Percentiles rank a stretch among this genome's conserved stretches.
phyloP scores from a whole-genome alignment of 2,113 vertebrate species.

The Centropus bengalensis region DNA sequence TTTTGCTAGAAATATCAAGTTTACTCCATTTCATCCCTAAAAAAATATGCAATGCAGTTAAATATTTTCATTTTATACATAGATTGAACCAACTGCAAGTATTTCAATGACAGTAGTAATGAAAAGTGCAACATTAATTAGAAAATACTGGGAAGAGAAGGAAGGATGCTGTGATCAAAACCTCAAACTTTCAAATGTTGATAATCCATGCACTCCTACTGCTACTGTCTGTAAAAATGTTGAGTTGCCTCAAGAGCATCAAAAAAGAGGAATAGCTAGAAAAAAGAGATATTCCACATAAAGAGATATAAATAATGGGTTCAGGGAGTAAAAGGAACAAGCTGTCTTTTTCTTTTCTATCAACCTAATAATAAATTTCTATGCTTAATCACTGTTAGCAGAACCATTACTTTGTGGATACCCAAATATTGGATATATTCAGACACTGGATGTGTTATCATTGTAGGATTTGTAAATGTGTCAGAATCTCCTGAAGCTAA shows the following conservation, averaged over 20 bases:
- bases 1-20: conserved; percentile 50
- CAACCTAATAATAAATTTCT: not conserved
- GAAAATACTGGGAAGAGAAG: conserved; percentile 60
- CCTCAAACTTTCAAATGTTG: conserved; percentile 55
- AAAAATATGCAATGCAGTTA: not conserved
- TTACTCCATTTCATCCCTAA: conserved; percentile 24
- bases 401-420: conserved; percentile 34
- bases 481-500: not conserved
- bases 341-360: not conserved
- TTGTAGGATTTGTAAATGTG: not conserved
- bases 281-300: not conserved
- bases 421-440: not conserved
- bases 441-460: not conserved
- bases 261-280: not conserved
- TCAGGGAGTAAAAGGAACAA: not conserved
- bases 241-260: not conserved
- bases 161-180: conserved; percentile 66
- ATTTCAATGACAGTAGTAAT: conserved; percentile 28
- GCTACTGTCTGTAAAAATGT: not conserved
- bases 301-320: not conserved
- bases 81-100: not conserved
- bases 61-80: not conserved
- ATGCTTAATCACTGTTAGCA: not conserved
- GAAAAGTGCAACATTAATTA: conserved; percentile 61
- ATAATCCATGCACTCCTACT: conserved; percentile 47